Evolutionary conservation across 2,113 vertebrate genomes (phyloP).

Genomic region (Erinaceus europaeus): DNA sequence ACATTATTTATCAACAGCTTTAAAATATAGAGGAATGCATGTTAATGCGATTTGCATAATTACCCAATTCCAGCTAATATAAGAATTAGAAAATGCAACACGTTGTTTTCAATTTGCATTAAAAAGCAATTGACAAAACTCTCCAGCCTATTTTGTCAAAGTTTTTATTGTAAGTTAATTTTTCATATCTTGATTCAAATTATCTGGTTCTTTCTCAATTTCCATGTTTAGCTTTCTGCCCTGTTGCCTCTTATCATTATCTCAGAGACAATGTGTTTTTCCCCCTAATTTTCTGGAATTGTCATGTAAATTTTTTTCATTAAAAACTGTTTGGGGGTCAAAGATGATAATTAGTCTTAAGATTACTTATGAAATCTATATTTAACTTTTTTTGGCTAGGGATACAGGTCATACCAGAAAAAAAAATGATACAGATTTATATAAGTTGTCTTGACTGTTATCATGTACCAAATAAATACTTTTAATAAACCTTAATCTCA

Average conservation of each 20-base stretch:
- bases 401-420: too few species aligned
- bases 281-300: not conserved
- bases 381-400: too few species aligned
- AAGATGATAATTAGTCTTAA: too few species aligned
- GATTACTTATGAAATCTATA: too few species aligned
- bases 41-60: not conserved
- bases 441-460: too few species aligned
- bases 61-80: not conserved
- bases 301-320: not conserved
- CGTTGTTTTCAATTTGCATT: not conserved
- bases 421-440: too few species aligned
- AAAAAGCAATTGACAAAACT: not conserved
- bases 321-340: too few species aligned
- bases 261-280: not conserved
- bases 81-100: not conserved
- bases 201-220: not conserved
- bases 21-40: not conserved
- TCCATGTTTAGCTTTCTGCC: not conserved
- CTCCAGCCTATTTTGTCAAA: not conserved
- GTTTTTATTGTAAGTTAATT: not conserved
- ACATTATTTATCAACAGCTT: not conserved
- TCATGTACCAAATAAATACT: not conserved
- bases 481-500: not conserved
- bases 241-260: not conserved
- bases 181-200: not conserved